A percentile compares a stretch with the other conserved stretches of the same genome.
Evolutionary conservation across 2,888 invertebrate species (phyloP).

Genomic region (Pseudanteris insignis): DNA sequence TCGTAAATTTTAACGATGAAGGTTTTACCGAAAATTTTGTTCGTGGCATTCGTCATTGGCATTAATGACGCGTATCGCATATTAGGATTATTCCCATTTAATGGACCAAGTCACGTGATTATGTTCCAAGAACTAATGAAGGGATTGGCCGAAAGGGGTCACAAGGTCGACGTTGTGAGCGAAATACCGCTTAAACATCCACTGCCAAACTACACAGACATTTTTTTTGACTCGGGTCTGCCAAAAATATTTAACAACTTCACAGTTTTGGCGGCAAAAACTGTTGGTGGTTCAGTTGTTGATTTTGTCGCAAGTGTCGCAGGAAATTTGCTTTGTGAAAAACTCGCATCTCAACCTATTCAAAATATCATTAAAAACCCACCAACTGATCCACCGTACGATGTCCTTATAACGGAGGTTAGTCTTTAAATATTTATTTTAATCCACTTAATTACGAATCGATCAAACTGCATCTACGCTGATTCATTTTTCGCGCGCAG

Average conservation of each 20-base stretch:
- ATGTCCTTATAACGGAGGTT: slow-evolving; percentile 54
- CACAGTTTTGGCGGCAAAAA: slow-evolving; percentile 38
- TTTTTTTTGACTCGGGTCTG: slow-evolving; percentile 17
- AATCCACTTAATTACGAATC: not conserved
- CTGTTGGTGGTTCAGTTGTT: not conserved
- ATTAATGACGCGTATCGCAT: slow-evolving; percentile 56
- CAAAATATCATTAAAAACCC: slow-evolving; percentile 51
- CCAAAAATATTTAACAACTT: slow-evolving; percentile 45
- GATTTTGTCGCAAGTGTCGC: slow-evolving; percentile 17
- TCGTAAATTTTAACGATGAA: not conserved
- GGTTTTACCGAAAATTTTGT: not conserved
- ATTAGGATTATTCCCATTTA: slow-evolving; percentile 65
- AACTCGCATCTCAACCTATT: slow-evolving; percentile 45
- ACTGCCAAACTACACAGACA: slow-evolving; percentile 52
- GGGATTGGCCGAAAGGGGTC: slow-evolving; percentile 65
- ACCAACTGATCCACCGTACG: slow-evolving; percentile 53
- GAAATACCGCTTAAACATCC: slow-evolving; percentile 56
- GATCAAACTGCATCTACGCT: not conserved
- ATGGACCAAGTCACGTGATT: slow-evolving; percentile 67
- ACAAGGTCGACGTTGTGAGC: slow-evolving; percentile 63
- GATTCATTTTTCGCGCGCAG: too few species aligned
- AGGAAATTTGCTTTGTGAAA: slow-evolving; percentile 48
- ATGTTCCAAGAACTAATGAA: slow-evolving; percentile 65
- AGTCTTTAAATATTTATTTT: too few species aligned
- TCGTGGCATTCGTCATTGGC: not conserved